These are phyloP conservation scores for Lagria hirta DNA, from an alignment of 2,888 invertebrate genomes.

Conservation along the genomic window DNA sequence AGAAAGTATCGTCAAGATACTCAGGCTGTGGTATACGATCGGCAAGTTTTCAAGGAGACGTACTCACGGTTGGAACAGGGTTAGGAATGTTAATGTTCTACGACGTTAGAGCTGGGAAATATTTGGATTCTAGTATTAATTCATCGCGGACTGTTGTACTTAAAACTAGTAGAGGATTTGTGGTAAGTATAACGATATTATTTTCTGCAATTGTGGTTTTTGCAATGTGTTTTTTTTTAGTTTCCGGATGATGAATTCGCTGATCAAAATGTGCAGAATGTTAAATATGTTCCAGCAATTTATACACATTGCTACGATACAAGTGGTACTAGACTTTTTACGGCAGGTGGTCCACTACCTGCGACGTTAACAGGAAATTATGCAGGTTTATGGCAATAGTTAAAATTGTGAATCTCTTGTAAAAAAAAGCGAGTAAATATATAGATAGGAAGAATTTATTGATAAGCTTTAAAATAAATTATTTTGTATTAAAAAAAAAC, in stretches of 20 bases:
- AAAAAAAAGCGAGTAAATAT: no score
- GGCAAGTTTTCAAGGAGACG: constrained; percentile 84
- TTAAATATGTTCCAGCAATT: constrained; percentile 89
- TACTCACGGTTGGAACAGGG: constrained; percentile 92
- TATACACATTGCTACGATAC: constrained; percentile 96
- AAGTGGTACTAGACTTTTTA: constrained; percentile 87
- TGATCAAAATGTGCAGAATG: constrained; percentile 80
- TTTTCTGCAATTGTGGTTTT: no score
- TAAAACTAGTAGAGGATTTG: constrained; percentile 86
- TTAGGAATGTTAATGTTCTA: constrained; percentile 91
- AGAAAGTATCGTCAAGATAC: constrained; percentile 82
- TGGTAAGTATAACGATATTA: constrained; percentile 68
- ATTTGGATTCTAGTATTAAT: constrained; percentile 87
- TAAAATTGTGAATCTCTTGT: no score
- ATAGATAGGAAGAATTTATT: not conserved
- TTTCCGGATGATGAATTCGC: constrained; percentile 82
- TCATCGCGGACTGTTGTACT: constrained; percentile 84
- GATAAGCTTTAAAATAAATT: constrained; percentile 2
- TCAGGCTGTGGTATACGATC: constrained; percentile 92
- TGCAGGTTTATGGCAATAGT: constrained; percentile 89
- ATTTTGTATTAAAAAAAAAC: not conserved
- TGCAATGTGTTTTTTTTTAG: constrained; percentile 54
- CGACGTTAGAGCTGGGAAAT: constrained; percentile 88
- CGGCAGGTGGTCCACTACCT: constrained; percentile 93
- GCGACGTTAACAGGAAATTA: constrained; percentile 92